These are phyloP conservation scores for Drosophila suzukii DNA, from an alignment of 1,140 invertebrate genomes.

Conservation along the genomic window DNA sequence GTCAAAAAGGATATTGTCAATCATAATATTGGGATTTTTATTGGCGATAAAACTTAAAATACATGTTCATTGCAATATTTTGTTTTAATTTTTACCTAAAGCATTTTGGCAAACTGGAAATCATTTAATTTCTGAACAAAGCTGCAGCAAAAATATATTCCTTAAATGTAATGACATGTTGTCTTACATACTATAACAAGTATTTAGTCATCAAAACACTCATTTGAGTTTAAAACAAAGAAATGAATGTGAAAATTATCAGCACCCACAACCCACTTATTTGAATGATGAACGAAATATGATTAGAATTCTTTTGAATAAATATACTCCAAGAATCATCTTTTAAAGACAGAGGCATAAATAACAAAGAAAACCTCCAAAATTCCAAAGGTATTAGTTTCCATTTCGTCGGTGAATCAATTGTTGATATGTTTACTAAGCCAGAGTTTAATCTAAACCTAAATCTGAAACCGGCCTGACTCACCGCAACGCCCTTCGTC, in stretches of 20 bases:
- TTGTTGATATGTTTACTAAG: conserved; percentile 18
- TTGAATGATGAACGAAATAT: background rate
- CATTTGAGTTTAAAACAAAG: background rate
- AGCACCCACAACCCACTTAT: background rate
- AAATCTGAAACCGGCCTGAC: conserved; percentile 10
- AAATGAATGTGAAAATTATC: background rate
- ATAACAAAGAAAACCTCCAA: background rate
- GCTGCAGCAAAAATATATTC: background rate
- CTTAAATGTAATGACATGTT: background rate
- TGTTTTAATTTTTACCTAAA: background rate
- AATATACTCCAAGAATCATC: background rate
- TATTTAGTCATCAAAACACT: background rate
- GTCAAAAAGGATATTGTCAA: conserved; percentile 13
- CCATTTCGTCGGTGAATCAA: conserved; percentile 29
- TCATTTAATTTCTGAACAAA: background rate
- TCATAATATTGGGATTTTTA: too few species aligned
- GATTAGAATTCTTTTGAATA: background rate
- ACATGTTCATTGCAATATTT: too few species aligned
- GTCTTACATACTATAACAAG: background rate
- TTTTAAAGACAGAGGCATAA: background rate
- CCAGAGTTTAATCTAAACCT: conserved; percentile 11
- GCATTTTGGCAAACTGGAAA: background rate
- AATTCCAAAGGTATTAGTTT: conserved; percentile 5
- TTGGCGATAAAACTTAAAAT: too few species aligned
- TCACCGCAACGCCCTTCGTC: conserved; percentile 26